Conservation (phyloP, 2,797 vertebrate species). For the Zenarchopterus dispar region DNA sequence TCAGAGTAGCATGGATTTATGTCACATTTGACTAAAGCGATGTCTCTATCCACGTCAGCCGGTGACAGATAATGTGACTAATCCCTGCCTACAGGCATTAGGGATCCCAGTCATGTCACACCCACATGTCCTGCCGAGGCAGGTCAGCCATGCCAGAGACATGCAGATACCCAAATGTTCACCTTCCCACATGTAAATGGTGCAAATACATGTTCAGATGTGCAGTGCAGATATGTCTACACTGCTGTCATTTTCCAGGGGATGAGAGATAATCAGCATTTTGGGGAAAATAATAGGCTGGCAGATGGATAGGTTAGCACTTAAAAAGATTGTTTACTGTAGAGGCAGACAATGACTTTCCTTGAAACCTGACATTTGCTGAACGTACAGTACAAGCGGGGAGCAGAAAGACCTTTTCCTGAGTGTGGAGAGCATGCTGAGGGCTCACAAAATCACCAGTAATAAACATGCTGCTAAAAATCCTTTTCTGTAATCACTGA, state of each 20-base stretch:
- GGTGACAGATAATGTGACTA: slow-evolving; percentile 35
- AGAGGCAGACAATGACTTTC: background rate
- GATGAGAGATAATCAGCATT: background rate
- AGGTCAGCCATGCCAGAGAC: slow-evolving; percentile 34
- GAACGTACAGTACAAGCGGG: no score
- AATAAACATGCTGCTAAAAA: background rate
- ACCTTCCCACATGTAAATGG: slow-evolving; percentile 49
- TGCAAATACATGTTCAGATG: slow-evolving; percentile 34
- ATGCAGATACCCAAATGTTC: slow-evolving; percentile 53
- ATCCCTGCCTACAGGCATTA: slow-evolving; percentile 29
- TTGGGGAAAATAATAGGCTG: background rate
- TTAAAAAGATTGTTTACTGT: background rate
- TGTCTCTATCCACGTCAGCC: slow-evolving; percentile 22
- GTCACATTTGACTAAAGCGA: slow-evolving; percentile 12
- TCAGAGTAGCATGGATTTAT: background rate
- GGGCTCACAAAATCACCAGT: background rate
- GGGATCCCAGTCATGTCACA: slow-evolving; percentile 25
- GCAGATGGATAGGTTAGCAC: slow-evolving; percentile 9
- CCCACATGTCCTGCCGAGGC: slow-evolving; percentile 50
- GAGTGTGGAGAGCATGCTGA: background rate
- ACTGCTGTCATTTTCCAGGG: background rate
- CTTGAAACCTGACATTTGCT: slow-evolving; percentile 9
- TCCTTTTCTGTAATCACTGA: no score
- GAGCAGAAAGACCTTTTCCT: background rate
- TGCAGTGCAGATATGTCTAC: slow-evolving; percentile 17